Evolutionary conservation across 2,113 vertebrate genomes (phyloP).

Genomic region (Arenaria interpres): DNA sequence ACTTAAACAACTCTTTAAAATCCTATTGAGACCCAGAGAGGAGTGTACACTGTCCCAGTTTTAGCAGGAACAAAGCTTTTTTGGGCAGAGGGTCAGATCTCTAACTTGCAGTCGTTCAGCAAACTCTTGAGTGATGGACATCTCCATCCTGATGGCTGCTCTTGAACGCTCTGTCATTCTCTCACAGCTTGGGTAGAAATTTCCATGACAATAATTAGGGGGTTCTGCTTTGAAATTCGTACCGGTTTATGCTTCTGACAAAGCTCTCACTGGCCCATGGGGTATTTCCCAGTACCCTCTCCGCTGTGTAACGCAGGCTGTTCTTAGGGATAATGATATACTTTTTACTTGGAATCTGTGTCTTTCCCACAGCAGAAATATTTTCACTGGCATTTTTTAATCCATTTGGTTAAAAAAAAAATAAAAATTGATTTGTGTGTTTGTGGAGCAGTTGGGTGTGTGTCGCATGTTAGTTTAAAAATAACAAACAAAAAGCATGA

Average conservation of each 20-base stretch:
- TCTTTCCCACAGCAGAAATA: slow-evolving; percentile 55
- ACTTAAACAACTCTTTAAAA: not conserved
- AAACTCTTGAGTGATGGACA: not conserved
- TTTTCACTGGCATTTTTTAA: slow-evolving; percentile 23
- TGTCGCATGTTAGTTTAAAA: not conserved
- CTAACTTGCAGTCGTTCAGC: not conserved
- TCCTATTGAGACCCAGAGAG: accelerated
- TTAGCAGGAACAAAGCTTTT: not conserved
- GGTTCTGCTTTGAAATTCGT: slow-evolving; percentile 18
- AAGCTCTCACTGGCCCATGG: not conserved
- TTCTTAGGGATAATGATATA: slow-evolving; percentile 60
- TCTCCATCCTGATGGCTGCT: not conserved
- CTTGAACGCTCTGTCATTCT: not conserved
- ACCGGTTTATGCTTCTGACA: not conserved
- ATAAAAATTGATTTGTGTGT: not conserved
- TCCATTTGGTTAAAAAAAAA: not conserved
- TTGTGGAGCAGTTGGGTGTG: not conserved
- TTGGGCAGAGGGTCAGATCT: not conserved
- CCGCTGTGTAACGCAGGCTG: not conserved
- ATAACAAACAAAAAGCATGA: not conserved
- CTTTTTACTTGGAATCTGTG: not conserved
- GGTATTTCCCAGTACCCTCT: slow-evolving; percentile 40
- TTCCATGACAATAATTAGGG: slow-evolving; percentile 33
- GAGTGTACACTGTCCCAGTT: not conserved
- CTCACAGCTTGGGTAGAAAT: not conserved